A percentile compares a stretch with the other conserved stretches of the same genome.
phyloP scores from a whole-genome alignment of 2,797 vertebrate genomes.

The Pachyuromys duprasi region DNA sequence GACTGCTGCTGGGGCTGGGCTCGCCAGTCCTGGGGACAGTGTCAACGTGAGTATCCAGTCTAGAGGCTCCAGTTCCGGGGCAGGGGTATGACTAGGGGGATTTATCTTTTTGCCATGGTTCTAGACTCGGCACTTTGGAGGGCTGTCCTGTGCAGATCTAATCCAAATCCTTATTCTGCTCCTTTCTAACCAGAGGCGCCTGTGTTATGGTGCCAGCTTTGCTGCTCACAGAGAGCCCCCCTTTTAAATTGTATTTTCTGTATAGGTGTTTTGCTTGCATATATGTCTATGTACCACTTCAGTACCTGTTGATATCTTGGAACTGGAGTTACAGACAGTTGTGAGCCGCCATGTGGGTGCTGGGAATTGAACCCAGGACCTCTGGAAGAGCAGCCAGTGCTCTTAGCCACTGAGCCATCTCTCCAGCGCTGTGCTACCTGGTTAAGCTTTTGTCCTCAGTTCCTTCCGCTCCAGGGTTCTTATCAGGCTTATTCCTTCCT shows the following conservation, averaged over 20 bases:
- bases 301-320: background rate
- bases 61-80: slow-evolving; percentile 78
- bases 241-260: background rate
- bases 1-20: slow-evolving; percentile 99
- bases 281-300: background rate
- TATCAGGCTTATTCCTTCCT: slow-evolving; percentile 73
- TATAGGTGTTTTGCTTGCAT: background rate
- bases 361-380: background rate
- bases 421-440: background rate
- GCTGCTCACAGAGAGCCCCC: background rate
- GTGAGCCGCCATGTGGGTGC: background rate
- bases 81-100: background rate
- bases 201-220: background rate
- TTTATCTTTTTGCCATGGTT: slow-evolving; percentile 71
- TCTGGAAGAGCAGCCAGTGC: background rate
- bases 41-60: slow-evolving; percentile 95
- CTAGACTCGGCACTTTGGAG: background rate
- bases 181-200: background rate
- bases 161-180: background rate
- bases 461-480: slow-evolving; percentile 13
- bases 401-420: background rate
- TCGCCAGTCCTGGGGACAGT: slow-evolving; percentile 95
- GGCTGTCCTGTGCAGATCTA: slow-evolving; percentile 65
- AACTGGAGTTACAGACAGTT: background rate
- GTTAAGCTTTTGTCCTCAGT: background rate